Evolutionary conservation across 2,113 vertebrate species (phyloP).

Genomic region (zebrafish (Danio rerio)): DNA sequence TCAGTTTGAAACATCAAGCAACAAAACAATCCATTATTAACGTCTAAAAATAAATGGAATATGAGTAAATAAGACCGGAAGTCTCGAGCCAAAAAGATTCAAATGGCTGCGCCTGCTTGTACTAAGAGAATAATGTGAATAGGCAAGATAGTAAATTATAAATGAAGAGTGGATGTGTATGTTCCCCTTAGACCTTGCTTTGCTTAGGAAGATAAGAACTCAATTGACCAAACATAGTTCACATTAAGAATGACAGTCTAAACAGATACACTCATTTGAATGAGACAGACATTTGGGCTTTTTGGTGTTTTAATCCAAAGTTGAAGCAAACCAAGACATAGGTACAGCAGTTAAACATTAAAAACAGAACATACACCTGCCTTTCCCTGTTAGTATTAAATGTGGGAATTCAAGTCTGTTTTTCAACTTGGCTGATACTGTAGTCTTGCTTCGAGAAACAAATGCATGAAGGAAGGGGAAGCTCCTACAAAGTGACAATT

Average conservation of each 20-base stretch:
- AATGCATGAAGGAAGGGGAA: neutral
- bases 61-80: too few relatives aligned
- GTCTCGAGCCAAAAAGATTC: too few relatives aligned
- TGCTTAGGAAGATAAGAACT: too few relatives aligned
- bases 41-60: too few relatives aligned
- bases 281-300: conserved; percentile 40
- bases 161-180: too few relatives aligned
- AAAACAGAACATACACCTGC: conserved; percentile 54
- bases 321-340: conserved; percentile 78
- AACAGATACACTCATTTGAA: neutral
- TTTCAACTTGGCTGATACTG: neutral
- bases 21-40: too few relatives aligned
- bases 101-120: too few relatives aligned
- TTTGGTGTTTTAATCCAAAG: conserved; percentile 84
- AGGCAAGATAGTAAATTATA: too few relatives aligned
- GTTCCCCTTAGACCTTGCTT: too few relatives aligned
- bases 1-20: too few relatives aligned
- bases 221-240: neutral
- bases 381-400: conserved; percentile 38
- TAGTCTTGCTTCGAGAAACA: conserved; percentile 55
- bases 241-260: neutral
- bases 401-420: conserved; percentile 2
- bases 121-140: too few relatives aligned
- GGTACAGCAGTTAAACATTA: conserved; percentile 77
- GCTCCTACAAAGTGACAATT: neutral